phyloP scores from a whole-genome alignment of 2,797 vertebrate genomes.

The Sphenodon punctatus region DNA sequence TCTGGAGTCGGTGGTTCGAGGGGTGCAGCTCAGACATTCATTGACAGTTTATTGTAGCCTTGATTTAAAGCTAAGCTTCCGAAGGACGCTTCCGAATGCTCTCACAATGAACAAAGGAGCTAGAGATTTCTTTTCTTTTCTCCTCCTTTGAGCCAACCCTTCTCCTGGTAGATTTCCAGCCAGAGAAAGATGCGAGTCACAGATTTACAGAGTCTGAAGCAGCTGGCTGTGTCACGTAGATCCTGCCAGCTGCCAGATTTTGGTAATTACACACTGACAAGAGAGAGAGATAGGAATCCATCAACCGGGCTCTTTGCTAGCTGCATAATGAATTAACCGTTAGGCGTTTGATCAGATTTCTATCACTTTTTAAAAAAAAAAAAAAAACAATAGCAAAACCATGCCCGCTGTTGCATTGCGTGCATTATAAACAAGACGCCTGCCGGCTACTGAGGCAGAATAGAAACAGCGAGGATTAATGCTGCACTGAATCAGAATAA shows the following conservation, averaged over 20 bases:
- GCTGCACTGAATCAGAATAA: conserved; percentile 31
- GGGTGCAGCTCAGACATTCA: no score
- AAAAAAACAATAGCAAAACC: neutral
- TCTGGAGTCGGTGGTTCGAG: no score
- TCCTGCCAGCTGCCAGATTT: conserved; percentile 7
- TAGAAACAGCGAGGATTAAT: neutral
- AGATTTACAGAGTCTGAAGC: neutral
- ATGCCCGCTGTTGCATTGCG: neutral
- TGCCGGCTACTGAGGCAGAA: neutral
- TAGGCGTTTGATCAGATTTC: conserved; percentile 47
- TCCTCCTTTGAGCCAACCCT: neutral
- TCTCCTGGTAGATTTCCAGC: conserved; percentile 12
- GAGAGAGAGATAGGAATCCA: conserved; percentile 47
- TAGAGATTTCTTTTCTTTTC: conserved; percentile 17
- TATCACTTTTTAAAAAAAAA: neutral
- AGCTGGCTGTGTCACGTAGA: neutral
- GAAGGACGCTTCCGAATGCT: conserved; percentile 3
- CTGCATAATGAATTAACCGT: conserved; percentile 44
- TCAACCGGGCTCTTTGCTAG: neutral
- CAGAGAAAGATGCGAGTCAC: neutral
- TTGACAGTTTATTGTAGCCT: neutral
- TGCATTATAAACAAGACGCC: neutral
- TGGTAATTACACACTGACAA: conserved; percentile 26
- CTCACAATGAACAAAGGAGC: conserved; percentile 43
- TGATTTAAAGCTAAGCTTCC: neutral